Evolutionary conservation across 2,888 invertebrate species (phyloP).

Genomic region (Mactromeris polynyma): DNA sequence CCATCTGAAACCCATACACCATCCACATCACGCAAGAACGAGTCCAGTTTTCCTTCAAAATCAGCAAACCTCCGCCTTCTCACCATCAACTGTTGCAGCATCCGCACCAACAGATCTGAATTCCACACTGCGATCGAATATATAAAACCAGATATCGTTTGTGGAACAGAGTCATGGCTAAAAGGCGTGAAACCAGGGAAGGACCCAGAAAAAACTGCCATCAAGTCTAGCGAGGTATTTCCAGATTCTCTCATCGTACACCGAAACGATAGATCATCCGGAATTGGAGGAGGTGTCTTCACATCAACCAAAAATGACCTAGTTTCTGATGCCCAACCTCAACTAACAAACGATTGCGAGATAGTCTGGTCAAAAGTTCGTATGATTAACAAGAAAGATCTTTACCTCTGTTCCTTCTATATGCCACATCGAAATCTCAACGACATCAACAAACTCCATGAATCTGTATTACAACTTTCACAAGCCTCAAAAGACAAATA

Average conservation of each 20-base stretch:
- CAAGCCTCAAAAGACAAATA: conserved; percentile 1
- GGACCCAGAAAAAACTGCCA: conserved; percentile 30
- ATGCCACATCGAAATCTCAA: conserved; percentile 53
- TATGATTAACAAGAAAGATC: conserved; percentile 26
- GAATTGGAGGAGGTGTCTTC: conserved; percentile 47
- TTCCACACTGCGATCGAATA: conserved; percentile 39
- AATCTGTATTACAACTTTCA: conserved; percentile 24
- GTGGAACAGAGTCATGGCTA: conserved; percentile 47
- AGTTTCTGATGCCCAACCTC: conserved; percentile 27
- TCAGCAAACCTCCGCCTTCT: conserved; percentile 27
- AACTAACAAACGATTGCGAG: conserved; percentile 45
- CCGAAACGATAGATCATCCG: conserved; percentile 37
- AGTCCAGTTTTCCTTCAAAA: background rate
- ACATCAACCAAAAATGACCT: conserved; percentile 1
- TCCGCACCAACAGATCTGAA: conserved; percentile 34
- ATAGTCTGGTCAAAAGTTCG: conserved; percentile 43
- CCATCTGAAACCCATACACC: background rate
- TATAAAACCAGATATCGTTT: conserved; percentile 47
- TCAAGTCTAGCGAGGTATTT: conserved; percentile 40
- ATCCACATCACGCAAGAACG: background rate
- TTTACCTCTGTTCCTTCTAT: conserved; percentile 38
- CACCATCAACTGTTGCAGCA: conserved; percentile 39
- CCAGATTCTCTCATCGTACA: background rate
- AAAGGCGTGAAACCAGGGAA: conserved; percentile 50
- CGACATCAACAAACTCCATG: conserved; percentile 3